Percentiles rank a stretch among this genome's conserved stretches.
Evolutionary conservation across 2,797 vertebrate genomes (phyloP).

Genomic region (Brachyrhaphis roseni): DNA sequence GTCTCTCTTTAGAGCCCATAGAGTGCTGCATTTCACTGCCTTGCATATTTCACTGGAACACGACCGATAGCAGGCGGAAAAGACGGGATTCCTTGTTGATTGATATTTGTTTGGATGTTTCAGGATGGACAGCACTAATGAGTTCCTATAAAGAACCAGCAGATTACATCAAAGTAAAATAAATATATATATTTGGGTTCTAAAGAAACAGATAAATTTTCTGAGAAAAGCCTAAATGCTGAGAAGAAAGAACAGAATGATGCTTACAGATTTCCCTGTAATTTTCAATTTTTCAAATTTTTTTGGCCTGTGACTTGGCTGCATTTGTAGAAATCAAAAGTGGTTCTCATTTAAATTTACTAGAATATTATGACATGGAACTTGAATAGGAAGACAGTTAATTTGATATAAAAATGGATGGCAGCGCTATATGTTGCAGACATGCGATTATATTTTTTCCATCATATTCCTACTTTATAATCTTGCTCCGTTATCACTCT

Average conservation of each 20-base stretch:
- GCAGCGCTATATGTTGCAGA: not conserved
- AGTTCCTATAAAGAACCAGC: not conserved
- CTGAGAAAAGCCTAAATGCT: not conserved
- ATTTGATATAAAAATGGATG: not conserved
- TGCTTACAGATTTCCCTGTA: not conserved
- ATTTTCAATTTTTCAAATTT: constrained; percentile 12
- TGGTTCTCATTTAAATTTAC: not conserved
- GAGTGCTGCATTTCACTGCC: not conserved
- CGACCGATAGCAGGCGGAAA: not conserved
- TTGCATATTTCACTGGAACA: not conserved
- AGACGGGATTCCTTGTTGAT: not conserved
- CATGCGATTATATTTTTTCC: not conserved
- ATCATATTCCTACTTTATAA: not conserved
- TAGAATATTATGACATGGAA: not conserved
- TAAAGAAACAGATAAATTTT: not conserved
- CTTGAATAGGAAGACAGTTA: not conserved
- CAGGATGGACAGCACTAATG: not conserved
- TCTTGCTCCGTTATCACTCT: constrained; percentile 15
- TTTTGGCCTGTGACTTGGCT: constrained; percentile 29
- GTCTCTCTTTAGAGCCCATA: not conserved
- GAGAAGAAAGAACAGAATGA: not conserved
- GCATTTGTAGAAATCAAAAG: not conserved
- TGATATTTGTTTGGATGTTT: not conserved
- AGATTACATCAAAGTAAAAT: not conserved
- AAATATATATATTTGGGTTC: not conserved